These are phyloP conservation scores for Aphidius gifuensis DNA, from an alignment of 1,140 invertebrate genomes.

Conservation along the genomic window DNA sequence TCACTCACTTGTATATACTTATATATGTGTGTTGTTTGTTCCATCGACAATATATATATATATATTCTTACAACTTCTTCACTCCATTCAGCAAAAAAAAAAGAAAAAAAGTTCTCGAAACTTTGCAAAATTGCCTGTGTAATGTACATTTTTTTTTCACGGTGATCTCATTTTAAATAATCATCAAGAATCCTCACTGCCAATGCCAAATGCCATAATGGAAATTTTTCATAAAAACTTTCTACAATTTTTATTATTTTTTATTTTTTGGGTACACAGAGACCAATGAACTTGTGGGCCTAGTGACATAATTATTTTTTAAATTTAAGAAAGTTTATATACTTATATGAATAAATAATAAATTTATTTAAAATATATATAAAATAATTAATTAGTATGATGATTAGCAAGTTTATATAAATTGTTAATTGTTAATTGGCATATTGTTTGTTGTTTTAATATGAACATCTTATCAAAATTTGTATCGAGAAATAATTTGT, in stretches of 20 bases:
- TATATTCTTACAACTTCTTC: neutral
- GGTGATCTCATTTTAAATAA: neutral
- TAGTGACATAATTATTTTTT: conserved; percentile 21
- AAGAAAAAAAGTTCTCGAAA: too few species aligned
- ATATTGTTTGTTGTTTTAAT: neutral
- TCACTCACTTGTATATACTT: conserved; percentile 2
- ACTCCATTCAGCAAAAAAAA: neutral
- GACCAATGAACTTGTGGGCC: conserved; percentile 13
- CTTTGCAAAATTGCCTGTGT: too few species aligned
- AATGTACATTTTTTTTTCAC: too few species aligned
- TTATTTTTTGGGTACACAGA: neutral
- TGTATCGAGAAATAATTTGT: too few species aligned
- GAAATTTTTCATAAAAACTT: conserved; percentile 31
- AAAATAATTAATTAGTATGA: too few species aligned
- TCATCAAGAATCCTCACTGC: conserved; percentile 24
- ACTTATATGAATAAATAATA: too few species aligned
- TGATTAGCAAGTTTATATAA: too few species aligned
- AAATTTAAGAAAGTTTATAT: conserved; percentile 8
- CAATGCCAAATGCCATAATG: conserved; percentile 40
- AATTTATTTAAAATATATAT: too few species aligned
- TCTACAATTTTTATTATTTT: conserved; percentile 9
- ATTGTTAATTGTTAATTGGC: neutral
- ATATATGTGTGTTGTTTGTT: neutral
- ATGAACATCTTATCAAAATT: too few species aligned
- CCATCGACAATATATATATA: too few species aligned